A percentile compares a stretch with the other conserved stretches of the same genome.
Conservation (phyloP, 1,140 invertebrate species). For the Harlomillsia oculata region DNA sequence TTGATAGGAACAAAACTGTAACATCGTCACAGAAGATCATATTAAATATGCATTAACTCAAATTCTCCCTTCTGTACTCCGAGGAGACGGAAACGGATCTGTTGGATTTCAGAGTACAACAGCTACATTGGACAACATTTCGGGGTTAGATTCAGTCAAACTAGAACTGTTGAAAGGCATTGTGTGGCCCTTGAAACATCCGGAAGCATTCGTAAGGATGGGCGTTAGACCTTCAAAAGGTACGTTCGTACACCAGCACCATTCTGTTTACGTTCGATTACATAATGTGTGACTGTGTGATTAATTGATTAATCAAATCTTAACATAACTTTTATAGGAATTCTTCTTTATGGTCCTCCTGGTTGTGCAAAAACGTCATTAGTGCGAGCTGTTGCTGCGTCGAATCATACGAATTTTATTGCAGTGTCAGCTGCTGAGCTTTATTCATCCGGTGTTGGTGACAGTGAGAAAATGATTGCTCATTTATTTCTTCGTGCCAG, state of each 20-base stretch:
- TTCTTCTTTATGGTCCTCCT: constrained; percentile 64
- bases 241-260: constrained; percentile 8
- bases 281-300: too few species aligned
- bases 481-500: constrained; percentile 57
- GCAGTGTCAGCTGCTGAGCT: constrained; percentile 54
- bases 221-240: constrained; percentile 52
- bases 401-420: constrained; percentile 52
- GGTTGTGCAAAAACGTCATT: constrained; percentile 66
- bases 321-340: constrained; percentile 46
- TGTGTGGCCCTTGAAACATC: constrained; percentile 54
- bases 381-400: constrained; percentile 54
- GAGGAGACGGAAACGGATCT: constrained; percentile 46
- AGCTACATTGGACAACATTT: constrained; percentile 50
- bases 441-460: constrained; percentile 57
- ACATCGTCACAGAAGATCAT: constrained; percentile 21
- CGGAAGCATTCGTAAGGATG: constrained; percentile 49
- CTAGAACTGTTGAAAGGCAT: constrained; percentile 51
- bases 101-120: constrained; percentile 44
- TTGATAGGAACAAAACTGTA: constrained; percentile 21
- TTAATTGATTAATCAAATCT: too few species aligned
- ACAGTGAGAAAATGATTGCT: constrained; percentile 51
- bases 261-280: background rate
- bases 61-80: constrained; percentile 47
- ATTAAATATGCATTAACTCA: constrained; percentile 37
- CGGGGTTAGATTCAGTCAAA: constrained; percentile 55